Evolutionary conservation across 2,888 invertebrate species (phyloP), one percentile per base, ranked within the genome.

Genomic region (Chaetoderma sp.): DNA sequence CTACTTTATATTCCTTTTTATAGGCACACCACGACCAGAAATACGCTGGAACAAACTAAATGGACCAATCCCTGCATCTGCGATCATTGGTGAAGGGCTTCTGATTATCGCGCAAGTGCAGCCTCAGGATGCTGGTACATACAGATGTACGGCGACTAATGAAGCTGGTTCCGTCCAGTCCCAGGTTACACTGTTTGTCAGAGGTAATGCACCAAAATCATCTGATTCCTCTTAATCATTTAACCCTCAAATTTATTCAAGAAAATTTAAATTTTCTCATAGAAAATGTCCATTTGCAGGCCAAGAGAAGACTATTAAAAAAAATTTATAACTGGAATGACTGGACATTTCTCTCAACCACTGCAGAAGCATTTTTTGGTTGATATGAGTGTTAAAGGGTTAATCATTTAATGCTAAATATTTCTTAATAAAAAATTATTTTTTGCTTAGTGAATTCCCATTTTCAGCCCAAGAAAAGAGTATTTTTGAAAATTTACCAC

Each of bases 91-190:
- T 47, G 91, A 90, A 27, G 88, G 88, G 30, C 85, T 90, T 55
- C 83, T 93, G 47, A 87, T 90, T 69, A 89, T 93, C 56, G 86
- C 85, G 1, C 88, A 89, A 69, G 89, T 92, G 1, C 86, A 87
- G 60, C 85, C 88, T 2, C 89, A 89, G 61, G 92, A 93, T 84
- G 90, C 89, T 30, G 93, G 93, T 45, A 85, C 89, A 5, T 93
- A 93, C 82, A 87, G 90, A 45, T 93, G 93, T 79, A 89, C 89
- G 63, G 92, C 91, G 0, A 83, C 86, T 60, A 89, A 89, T 27
- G 77, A 82, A 4, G 88, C 86, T 18, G 89, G 89, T 30, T 84
- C 85, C 28, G 89, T 89, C 69, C 88, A 89, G 64, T 89, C 90
- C 66, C 90, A 90, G 76, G 90, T 90, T 23, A 71, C 71, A 8